These are phyloP conservation scores for Oxycera nigricornis DNA, from an alignment of 2,888 invertebrate genomes.

Conservation along the genomic window DNA sequence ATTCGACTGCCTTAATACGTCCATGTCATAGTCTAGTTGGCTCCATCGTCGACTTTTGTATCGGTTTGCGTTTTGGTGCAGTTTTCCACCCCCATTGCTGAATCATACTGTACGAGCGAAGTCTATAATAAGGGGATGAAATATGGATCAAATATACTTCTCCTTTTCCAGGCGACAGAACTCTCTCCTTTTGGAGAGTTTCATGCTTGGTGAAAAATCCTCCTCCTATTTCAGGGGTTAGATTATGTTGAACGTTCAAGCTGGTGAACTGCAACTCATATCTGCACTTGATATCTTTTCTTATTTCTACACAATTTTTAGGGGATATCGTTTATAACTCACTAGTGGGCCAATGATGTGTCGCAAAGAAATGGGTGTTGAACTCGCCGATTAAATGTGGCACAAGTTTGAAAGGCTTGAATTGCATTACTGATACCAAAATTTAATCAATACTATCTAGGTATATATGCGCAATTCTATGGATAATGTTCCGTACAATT, in stretches of 20 bases:
- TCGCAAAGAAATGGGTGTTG: too few relatives aligned
- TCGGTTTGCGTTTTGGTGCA: conserved; percentile 1
- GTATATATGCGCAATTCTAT: too few relatives aligned
- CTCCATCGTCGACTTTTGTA: not conserved
- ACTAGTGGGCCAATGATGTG: too few relatives aligned
- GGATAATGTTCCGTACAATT: too few relatives aligned
- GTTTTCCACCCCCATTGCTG: conserved; percentile 7
- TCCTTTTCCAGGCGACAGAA: not conserved
- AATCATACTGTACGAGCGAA: not conserved
- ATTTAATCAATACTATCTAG: too few relatives aligned
- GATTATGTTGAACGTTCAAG: not conserved
- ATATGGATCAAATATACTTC: not conserved
- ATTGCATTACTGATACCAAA: too few relatives aligned
- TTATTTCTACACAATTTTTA: too few relatives aligned
- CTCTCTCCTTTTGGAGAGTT: not conserved
- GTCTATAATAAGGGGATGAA: not conserved
- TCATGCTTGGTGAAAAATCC: not conserved
- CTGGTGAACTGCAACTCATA: not conserved
- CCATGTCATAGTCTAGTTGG: not conserved
- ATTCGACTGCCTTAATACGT: not conserved
- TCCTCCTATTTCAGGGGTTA: not conserved
- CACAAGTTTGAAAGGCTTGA: too few relatives aligned
- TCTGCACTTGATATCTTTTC: too few relatives aligned
- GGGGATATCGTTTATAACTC: too few relatives aligned
- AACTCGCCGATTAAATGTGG: too few relatives aligned